Percentiles rank a stretch among this genome's conserved stretches.
Evolutionary conservation across 2,797 vertebrate species (phyloP).

Genomic region (Myotis pilosus): DNA sequence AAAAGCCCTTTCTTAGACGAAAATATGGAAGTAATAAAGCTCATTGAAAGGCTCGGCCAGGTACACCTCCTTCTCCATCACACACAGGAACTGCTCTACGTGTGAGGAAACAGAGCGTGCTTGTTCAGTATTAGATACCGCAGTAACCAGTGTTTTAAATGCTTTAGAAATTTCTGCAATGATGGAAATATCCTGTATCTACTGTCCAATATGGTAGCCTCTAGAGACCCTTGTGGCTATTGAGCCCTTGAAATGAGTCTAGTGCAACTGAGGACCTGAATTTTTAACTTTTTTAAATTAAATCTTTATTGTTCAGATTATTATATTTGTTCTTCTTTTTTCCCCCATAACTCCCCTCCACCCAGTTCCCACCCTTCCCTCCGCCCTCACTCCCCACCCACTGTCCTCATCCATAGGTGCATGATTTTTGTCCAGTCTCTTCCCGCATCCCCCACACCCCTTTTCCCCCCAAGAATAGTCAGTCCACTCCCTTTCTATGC

Average conservation of each 20-base stretch:
- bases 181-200: background rate
- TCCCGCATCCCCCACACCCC: too few species aligned
- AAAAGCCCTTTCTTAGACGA: background rate
- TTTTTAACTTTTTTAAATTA: background rate
- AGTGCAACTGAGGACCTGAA: background rate
- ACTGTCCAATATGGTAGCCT: background rate
- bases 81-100: background rate
- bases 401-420: too few species aligned
- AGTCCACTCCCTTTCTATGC: too few species aligned
- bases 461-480: too few species aligned
- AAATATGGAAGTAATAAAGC: background rate
- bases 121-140: background rate
- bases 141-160: background rate
- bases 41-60: background rate
- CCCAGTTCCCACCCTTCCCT: too few species aligned
- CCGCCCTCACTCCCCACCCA: too few species aligned
- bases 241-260: background rate
- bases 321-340: too few species aligned
- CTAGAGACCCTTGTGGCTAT: background rate
- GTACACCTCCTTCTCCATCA: too few species aligned
- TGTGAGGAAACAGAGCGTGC: background rate
- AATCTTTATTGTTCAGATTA: too few species aligned
- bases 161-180: background rate
- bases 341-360: too few species aligned
- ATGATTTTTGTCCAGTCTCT: too few species aligned